phyloP scores from a whole-genome alignment of 2,797 vertebrate species.

The Aldrovandia affinis region DNA sequence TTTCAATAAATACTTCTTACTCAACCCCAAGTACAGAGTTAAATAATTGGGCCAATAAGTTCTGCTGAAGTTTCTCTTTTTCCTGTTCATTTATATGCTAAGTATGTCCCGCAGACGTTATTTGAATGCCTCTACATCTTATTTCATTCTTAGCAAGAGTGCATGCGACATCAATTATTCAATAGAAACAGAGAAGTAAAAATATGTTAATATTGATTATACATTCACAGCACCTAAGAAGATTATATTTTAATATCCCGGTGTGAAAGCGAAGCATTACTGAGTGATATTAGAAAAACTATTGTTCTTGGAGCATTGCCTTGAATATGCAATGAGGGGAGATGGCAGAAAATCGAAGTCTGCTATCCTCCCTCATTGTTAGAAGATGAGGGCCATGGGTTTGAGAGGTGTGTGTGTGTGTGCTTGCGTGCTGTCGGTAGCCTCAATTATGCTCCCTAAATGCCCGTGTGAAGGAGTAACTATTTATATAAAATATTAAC shows the following conservation, averaged over 20 bases:
- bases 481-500: neutral
- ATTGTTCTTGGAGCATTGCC: slow-evolving; percentile 30
- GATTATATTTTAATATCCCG: slow-evolving; percentile 60
- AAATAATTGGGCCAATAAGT: slow-evolving; percentile 65
- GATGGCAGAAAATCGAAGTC: slow-evolving; percentile 12
- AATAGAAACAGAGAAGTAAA: slow-evolving; percentile 53
- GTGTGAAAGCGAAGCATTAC: slow-evolving; percentile 33
- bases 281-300: slow-evolving; percentile 26
- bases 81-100: slow-evolving; percentile 68
- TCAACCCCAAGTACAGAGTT: slow-evolving; percentile 53
- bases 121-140: slow-evolving; percentile 64
- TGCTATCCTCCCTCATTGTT: slow-evolving; percentile 17
- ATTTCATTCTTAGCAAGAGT: slow-evolving; percentile 59
- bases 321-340: slow-evolving; percentile 22
- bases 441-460: neutral
- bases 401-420: neutral
- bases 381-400: slow-evolving; percentile 12
- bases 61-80: slow-evolving; percentile 52
- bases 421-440: neutral
- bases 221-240: slow-evolving; percentile 53
- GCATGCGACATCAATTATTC: slow-evolving; percentile 67
- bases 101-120: slow-evolving; percentile 62
- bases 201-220: slow-evolving; percentile 64
- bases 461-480: neutral
- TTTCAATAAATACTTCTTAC: slow-evolving; percentile 55